A percentile compares a stretch with the other conserved stretches of the same genome.
Conservation (phyloP, 2,113 vertebrate species). For the Leuciscus idus region DNA sequence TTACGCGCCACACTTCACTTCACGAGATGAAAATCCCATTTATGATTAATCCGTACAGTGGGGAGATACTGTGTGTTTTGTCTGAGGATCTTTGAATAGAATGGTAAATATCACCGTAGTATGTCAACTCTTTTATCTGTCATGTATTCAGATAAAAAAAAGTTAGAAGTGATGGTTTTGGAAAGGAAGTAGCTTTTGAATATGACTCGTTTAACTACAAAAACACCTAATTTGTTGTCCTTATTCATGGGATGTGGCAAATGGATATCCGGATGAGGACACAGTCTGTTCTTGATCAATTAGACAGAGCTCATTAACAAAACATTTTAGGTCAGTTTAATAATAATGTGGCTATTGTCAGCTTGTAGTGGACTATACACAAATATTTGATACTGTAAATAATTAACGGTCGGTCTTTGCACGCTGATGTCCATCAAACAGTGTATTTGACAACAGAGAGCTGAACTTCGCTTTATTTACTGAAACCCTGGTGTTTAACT, state of each 20-base stretch:
- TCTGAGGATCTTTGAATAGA: not conserved
- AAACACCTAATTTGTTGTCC: too few relatives aligned
- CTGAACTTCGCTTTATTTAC: slow-evolving; percentile 37
- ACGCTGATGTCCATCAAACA: slow-evolving; percentile 23
- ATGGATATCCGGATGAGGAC: not conserved
- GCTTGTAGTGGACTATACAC: not conserved
- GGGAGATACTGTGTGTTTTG: not conserved
- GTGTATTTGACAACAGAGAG: not conserved
- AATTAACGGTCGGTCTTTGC: not conserved
- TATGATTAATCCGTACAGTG: not conserved
- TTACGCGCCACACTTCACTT: not conserved
- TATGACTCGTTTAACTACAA: not conserved
- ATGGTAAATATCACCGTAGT: not conserved
- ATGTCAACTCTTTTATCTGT: not conserved
- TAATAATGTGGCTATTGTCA: slow-evolving; percentile 3
- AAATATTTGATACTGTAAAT: not conserved
- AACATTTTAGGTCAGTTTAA: not conserved
- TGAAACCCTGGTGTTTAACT: slow-evolving; percentile 4
- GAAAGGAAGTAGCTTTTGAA: not conserved
- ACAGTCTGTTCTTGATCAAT: not conserved
- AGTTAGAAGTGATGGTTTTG: not conserved
- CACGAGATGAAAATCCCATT: slow-evolving; percentile 2
- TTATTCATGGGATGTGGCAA: not conserved
- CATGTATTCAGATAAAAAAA: not conserved
- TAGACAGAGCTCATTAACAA: slow-evolving; percentile 10